These are phyloP conservation scores for Sisyra nigra DNA, from an alignment of 2,888 invertebrate species.

Conservation along the genomic window DNA sequence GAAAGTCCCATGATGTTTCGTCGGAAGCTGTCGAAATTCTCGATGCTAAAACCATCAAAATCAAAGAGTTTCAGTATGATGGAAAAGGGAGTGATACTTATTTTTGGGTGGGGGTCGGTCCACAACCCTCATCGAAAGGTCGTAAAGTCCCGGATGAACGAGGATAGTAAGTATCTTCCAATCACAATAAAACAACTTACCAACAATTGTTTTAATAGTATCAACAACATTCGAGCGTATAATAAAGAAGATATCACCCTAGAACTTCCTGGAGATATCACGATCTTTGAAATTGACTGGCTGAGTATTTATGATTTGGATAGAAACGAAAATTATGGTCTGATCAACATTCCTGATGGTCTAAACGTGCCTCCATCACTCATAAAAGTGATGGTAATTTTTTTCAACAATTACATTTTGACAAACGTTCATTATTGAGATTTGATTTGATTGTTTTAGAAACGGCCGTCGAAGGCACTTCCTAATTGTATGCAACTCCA, in stretches of 20 bases:
- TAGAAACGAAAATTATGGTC: slow-evolving; percentile 50
- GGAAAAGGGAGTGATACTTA: slow-evolving; percentile 59
- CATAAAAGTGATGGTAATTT: slow-evolving; percentile 36
- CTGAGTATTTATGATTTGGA: slow-evolving; percentile 61
- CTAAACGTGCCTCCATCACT: slow-evolving; percentile 79
- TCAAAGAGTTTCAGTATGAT: slow-evolving; percentile 63
- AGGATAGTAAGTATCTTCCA: slow-evolving; percentile 63
- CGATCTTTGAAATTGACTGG: slow-evolving; percentile 73
- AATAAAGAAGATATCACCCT: slow-evolving; percentile 54
- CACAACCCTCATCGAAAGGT: slow-evolving; percentile 71
- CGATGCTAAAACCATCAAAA: slow-evolving; percentile 64
- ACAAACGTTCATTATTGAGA: slow-evolving; percentile 3
- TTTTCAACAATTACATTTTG: slow-evolving; percentile 5
- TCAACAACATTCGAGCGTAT: slow-evolving; percentile 64
- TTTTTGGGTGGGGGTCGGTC: slow-evolving; percentile 81
- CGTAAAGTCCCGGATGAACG: slow-evolving; percentile 74
- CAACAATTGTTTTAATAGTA: slow-evolving; percentile 35
- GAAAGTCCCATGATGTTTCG: slow-evolving; percentile 45
- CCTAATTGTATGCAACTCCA: slow-evolving; percentile 80
- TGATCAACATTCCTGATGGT: slow-evolving; percentile 60
- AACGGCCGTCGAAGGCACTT: slow-evolving; percentile 40
- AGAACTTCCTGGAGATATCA: slow-evolving; percentile 63
- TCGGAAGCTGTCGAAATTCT: slow-evolving; percentile 58
- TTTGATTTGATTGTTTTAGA: slow-evolving; percentile 20
- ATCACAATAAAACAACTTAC: background rate